Percentiles rank a stretch among this genome's conserved stretches.
phyloP scores from a whole-genome alignment of 1,140 invertebrate species.

The Chymomyza costata region DNA sequence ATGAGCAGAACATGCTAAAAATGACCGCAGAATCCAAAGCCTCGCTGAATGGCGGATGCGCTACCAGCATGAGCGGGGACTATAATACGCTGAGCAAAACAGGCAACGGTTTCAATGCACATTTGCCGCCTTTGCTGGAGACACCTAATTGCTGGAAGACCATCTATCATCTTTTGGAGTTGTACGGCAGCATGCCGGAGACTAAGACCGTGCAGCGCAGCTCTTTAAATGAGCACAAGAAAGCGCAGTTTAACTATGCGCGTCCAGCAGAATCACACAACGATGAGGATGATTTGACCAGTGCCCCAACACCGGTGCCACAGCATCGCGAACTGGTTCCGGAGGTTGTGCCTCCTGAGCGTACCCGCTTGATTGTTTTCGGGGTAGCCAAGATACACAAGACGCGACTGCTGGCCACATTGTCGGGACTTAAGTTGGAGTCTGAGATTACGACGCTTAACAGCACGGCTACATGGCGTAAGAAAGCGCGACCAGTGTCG shows the following conservation, averaged over 20 bases:
- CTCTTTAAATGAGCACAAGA: constrained; percentile 57
- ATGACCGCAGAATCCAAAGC: constrained; percentile 65
- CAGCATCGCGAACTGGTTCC: constrained; percentile 64
- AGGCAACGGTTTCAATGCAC: constrained; percentile 38
- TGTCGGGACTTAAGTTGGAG: constrained; percentile 90
- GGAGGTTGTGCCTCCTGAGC: constrained; percentile 55
- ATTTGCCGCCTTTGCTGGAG: constrained; percentile 48
- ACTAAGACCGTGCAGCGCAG: constrained; percentile 87
- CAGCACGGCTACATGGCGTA: constrained; percentile 72
- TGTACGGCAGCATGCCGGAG: constrained; percentile 96
- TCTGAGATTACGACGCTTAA: constrained; percentile 73
- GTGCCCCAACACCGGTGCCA: constrained; percentile 76
- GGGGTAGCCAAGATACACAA: constrained; percentile 92
- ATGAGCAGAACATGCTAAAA: constrained; percentile 78
- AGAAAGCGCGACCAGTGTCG: constrained; percentile 76
- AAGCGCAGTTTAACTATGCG: constrained; percentile 22
- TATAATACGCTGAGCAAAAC: constrained; percentile 61
- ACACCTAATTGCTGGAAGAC: constrained; percentile 95
- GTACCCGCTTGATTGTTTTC: constrained; percentile 78
- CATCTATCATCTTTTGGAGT: constrained; percentile 92
- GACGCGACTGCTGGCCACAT: constrained; percentile 89
- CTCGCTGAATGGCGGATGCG: constrained; percentile 66
- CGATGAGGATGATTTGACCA: constrained; percentile 77
- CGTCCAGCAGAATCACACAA: constrained; percentile 56
- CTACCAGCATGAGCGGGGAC: constrained; percentile 63